Base-by-base conservation (phyloP, 2,113 vertebrate species). In the Hypanus sabinus region DNA sequence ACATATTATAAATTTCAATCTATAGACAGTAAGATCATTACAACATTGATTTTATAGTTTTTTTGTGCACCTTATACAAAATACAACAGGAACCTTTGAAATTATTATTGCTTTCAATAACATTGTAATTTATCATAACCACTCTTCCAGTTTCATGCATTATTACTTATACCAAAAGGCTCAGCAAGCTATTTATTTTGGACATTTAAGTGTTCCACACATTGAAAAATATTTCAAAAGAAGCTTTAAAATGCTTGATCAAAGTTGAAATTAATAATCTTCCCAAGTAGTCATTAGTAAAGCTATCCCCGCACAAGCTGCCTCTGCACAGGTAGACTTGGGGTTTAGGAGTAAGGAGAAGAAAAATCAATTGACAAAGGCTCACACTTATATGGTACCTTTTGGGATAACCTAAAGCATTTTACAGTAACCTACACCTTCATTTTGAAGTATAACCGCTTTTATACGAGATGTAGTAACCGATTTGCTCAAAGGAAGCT, bases 31-130 rank as follows among this genome's bases (percentile, higher is more conserved):
- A 92, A 92, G 36, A 70, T 71, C 90, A 73, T 75, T 93, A 70
- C 91, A 71, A 93, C 68, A 73, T 73, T 93, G 91, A 93, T 93
- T 93, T 73, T 73, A 73, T 70, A 93, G 91, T 55, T 93, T 70
- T 70, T 93, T 70, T 93, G 91, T 73, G 38, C 36, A 93, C 91
- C 73, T 93, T 68, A 75, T 93, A 70, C 70, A 93, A 93, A 93
- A 73, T 9, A 30, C 10, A 4, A 46, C 70, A 93, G 70, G 70
- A 93, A 55, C 36, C 70, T 27, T 65, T 68, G 85, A 75, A 93
- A 93, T 87, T 27, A 85, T 70, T 93, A 93, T 73, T 90, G 85
- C 85, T 90, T 65, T 90, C 90, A 55, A 93, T 75, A 36, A 46
- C 90, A 73, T 24, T 71, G 36, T 75, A 73, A 73, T 75, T 93